A percentile compares a stretch with the other conserved stretches of the same genome.
Evolutionary conservation across 2,797 vertebrate species (phyloP).

Genomic region (Lates japonicus): DNA sequence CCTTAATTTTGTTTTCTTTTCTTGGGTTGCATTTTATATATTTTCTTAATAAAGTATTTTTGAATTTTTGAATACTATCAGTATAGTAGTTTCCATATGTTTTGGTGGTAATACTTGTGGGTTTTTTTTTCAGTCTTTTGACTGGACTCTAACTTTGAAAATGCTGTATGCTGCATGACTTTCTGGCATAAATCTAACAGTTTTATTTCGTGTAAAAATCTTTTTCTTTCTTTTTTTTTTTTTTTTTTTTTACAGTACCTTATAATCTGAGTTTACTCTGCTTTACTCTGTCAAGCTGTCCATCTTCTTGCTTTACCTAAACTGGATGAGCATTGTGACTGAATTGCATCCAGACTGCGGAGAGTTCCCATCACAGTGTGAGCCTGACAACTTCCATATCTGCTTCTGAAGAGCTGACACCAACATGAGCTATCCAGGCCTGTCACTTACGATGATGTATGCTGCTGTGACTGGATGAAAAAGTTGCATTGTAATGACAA

Average conservation of each 20-base stretch:
- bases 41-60: background rate
- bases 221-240: background rate
- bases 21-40: background rate
- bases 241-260: background rate
- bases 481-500: conserved; percentile 44
- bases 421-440: conserved; percentile 27
- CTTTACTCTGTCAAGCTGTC: background rate
- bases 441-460: conserved; percentile 44
- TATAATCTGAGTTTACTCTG: background rate
- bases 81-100: background rate
- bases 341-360: conserved; percentile 18
- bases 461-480: conserved; percentile 40
- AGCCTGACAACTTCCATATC: conserved; percentile 47
- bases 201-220: background rate
- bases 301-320: conserved; percentile 16
- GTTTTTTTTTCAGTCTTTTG: background rate
- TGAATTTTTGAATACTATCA: too few species aligned
- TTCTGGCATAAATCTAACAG: background rate
- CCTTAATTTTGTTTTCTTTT: conserved; percentile 2
- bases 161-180: background rate
- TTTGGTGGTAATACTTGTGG: background rate
- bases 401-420: conserved; percentile 36
- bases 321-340: conserved; percentile 17
- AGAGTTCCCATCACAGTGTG: conserved; percentile 28
- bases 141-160: background rate